These are phyloP conservation scores for Leptothorax acervorum DNA, from an alignment of 2,888 invertebrate genomes.

Conservation along the genomic window DNA sequence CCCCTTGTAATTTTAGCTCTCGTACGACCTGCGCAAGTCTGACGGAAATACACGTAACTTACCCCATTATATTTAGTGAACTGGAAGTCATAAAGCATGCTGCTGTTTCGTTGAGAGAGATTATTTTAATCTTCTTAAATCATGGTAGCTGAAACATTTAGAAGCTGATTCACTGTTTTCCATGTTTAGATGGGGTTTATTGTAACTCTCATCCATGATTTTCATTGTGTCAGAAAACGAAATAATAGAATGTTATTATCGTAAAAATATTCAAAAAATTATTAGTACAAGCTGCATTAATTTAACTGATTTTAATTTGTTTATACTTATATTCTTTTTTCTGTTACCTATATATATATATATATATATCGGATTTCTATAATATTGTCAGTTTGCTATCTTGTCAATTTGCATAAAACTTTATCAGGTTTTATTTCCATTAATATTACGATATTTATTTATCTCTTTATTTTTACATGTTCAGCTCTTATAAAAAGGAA, in stretches of 20 bases:
- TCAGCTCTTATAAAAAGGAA: neutral
- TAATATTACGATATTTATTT: neutral
- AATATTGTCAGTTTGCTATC: neutral
- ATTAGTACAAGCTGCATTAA: neutral
- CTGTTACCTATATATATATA: too few species aligned
- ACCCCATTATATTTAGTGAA: constrained; percentile 45
- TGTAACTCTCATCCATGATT: constrained; percentile 23
- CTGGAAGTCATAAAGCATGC: constrained; percentile 48
- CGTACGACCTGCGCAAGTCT: constrained; percentile 15
- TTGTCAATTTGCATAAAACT: neutral
- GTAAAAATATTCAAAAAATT: neutral
- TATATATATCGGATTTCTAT: neutral
- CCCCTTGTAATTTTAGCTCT: constrained; percentile 36
- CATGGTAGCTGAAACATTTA: constrained; percentile 41
- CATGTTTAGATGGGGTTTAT: constrained; percentile 24
- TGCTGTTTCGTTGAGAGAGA: constrained; percentile 45
- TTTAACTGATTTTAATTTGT: neutral
- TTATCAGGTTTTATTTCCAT: neutral
- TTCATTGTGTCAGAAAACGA: neutral
- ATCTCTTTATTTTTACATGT: neutral
- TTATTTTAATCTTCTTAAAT: constrained; percentile 55
- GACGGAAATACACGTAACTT: constrained; percentile 22
- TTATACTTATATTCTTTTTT: neutral
- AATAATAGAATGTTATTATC: neutral
- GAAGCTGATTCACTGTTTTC: constrained; percentile 40